A percentile compares a stretch with the other conserved stretches of the same genome.
phyloP scores from a whole-genome alignment of 2,888 invertebrate species.

The Tetramorium bicarinatum region DNA sequence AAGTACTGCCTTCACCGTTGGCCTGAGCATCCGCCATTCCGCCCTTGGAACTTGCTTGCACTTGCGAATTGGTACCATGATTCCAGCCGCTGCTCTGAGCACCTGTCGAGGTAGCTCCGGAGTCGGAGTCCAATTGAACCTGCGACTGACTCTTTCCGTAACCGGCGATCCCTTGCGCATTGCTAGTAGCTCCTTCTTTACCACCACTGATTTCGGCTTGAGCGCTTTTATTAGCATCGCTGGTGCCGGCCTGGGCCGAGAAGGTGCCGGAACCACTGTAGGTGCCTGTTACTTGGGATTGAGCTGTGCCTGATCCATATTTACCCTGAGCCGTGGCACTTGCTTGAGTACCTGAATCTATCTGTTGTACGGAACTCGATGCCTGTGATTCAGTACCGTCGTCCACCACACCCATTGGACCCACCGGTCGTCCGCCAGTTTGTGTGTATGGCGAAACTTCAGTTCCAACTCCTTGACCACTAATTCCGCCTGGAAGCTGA shows the following conservation, averaged over 20 bases:
- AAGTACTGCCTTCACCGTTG: slow-evolving; percentile 93
- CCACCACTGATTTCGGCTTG: slow-evolving; percentile 91
- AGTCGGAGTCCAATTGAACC: slow-evolving; percentile 92
- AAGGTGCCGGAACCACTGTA: slow-evolving; percentile 93
- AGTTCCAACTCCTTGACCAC: slow-evolving; percentile 17
- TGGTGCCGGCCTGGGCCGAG: slow-evolving; percentile 93
- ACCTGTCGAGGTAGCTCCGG: slow-evolving; percentile 92
- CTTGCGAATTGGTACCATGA: slow-evolving; percentile 93
- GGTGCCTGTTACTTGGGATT: slow-evolving; percentile 94
- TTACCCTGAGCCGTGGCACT: slow-evolving; percentile 93
- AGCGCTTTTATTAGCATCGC: slow-evolving; percentile 91
- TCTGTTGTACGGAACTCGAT: slow-evolving; percentile 89
- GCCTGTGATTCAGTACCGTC: slow-evolving; percentile 93
- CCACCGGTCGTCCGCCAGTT: slow-evolving; percentile 2
- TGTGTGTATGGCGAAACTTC: slow-evolving; percentile 58
- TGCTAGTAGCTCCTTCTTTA: slow-evolving; percentile 92
- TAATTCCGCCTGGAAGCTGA: slow-evolving; percentile 34
- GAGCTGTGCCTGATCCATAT: slow-evolving; percentile 91
- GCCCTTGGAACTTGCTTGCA: slow-evolving; percentile 93
- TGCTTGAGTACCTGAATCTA: slow-evolving; percentile 90
- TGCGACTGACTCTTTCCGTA: slow-evolving; percentile 92
- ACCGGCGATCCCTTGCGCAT: slow-evolving; percentile 92
- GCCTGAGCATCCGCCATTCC: slow-evolving; percentile 96
- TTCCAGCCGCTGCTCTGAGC: slow-evolving; percentile 92
- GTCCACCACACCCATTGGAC: slow-evolving; percentile 71